phyloP scores from a whole-genome alignment of 2,113 vertebrate genomes.

The Bombycilla garrulus region DNA sequence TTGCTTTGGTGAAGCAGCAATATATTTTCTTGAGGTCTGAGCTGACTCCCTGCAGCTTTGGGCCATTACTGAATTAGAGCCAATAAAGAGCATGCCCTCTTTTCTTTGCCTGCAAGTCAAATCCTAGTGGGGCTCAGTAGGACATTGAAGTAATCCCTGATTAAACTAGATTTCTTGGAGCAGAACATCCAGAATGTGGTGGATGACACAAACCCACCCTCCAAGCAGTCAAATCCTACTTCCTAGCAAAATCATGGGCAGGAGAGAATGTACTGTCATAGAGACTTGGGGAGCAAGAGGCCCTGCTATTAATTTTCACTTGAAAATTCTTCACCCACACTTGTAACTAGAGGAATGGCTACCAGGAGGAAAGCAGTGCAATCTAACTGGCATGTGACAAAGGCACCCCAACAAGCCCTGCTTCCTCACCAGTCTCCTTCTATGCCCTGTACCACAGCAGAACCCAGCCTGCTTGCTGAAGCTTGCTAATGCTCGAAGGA shows the following conservation, averaged over 20 bases:
- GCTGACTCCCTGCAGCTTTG: constrained; percentile 1
- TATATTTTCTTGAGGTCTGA: constrained; percentile 15
- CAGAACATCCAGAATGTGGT: not conserved
- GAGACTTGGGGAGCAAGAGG: not conserved
- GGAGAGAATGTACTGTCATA: not conserved
- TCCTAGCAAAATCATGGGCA: not conserved
- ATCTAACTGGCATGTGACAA: not conserved
- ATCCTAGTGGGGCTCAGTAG: constrained; percentile 5
- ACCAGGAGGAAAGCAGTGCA: not conserved
- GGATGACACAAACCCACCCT: not conserved
- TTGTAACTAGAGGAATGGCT: not conserved
- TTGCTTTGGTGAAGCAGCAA: not conserved
- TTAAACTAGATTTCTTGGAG: constrained; percentile 18
- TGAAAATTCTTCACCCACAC: not conserved
- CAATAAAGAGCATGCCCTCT: not conserved
- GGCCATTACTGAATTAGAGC: constrained; percentile 29
- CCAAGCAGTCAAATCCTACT: not conserved
- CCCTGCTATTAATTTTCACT: not conserved
- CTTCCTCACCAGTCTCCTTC: not conserved
- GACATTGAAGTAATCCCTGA: not conserved
- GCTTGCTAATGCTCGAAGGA: not conserved
- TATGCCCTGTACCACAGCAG: not conserved
- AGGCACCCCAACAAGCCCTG: not conserved
- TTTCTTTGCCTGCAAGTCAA: constrained; percentile 29
- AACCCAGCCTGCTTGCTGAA: not conserved